Evolutionary conservation across 2,888 invertebrate species (phyloP).

Genomic region (Idaea straminata): DNA sequence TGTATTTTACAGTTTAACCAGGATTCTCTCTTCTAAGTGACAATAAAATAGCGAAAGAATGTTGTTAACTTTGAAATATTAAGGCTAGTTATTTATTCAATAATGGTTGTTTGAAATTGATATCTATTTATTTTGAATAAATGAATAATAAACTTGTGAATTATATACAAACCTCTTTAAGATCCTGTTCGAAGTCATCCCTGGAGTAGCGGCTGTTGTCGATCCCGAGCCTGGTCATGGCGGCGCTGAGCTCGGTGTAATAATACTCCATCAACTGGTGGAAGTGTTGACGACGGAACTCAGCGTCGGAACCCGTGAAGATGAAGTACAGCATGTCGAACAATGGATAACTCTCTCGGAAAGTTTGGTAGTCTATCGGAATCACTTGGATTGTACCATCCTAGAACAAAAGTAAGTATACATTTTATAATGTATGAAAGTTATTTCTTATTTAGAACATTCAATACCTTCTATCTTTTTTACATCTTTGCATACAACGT

Average conservation of each 20-base stretch:
- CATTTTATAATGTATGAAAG: too few species aligned
- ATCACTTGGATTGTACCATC: conserved; percentile 34
- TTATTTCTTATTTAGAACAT: too few species aligned
- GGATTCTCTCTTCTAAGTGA: too few species aligned
- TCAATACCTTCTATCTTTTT: too few species aligned
- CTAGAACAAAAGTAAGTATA: background rate
- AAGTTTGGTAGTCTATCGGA: conserved; percentile 49
- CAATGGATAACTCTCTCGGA: conserved; percentile 41
- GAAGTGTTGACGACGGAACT: conserved; percentile 42
- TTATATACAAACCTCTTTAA: conserved; percentile 34
- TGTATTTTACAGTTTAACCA: too few species aligned
- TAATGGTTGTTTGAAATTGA: background rate
- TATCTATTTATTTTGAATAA: background rate
- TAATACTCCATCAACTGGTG: conserved; percentile 43
- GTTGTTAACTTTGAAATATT: too few species aligned
- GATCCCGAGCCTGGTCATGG: conserved; percentile 36
- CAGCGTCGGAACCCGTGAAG: conserved; percentile 42
- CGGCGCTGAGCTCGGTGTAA: conserved; percentile 34
- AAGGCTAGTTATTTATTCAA: too few species aligned
- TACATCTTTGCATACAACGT: too few species aligned
- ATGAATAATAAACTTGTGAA: background rate
- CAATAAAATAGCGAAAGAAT: too few species aligned
- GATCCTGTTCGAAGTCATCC: conserved; percentile 40
- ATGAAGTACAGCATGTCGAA: conserved; percentile 50
- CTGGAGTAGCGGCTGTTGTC: conserved; percentile 39